Percentiles rank a stretch among this genome's conserved stretches.
These are phyloP conservation scores for Canis aureus DNA, from an alignment of 2,113 vertebrate species.

Conservation along the genomic window DNA sequence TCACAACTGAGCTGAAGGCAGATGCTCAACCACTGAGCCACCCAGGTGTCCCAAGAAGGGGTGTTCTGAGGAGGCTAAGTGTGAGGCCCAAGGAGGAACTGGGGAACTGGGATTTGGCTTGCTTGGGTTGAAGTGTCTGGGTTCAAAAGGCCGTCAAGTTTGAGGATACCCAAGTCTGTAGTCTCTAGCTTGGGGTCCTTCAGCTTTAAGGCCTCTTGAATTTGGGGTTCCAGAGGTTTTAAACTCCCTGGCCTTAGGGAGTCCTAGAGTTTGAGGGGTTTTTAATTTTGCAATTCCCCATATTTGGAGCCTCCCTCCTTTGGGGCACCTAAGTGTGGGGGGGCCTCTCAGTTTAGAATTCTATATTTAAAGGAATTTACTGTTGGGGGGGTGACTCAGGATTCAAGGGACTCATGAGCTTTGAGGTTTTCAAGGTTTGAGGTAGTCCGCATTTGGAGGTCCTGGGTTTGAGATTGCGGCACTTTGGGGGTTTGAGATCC, in stretches of 20 bases:
- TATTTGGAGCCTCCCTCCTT: background rate
- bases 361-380: background rate
- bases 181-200: background rate
- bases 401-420: background rate
- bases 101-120: background rate
- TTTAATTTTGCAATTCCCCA: background rate
- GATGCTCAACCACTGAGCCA: no score
- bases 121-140: conserved; percentile 13
- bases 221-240: background rate
- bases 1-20: no score
- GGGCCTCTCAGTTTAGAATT: background rate
- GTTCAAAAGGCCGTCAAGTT: background rate
- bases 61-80: background rate
- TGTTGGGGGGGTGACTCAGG: background rate
- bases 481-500: background rate
- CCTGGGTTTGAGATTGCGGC: background rate
- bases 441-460: background rate
- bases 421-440: background rate
- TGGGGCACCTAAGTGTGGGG: background rate
- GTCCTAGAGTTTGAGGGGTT: background rate
- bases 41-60: background rate
- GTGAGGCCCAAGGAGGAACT: background rate
- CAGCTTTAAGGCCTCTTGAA: background rate
- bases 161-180: background rate
- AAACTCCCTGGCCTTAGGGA: conserved; percentile 10